Evolutionary conservation across 2,113 vertebrate species (phyloP), one percentile per base, ranked within the genome.

Genomic region (Hydrochoerus hydrochaeris): DNA sequence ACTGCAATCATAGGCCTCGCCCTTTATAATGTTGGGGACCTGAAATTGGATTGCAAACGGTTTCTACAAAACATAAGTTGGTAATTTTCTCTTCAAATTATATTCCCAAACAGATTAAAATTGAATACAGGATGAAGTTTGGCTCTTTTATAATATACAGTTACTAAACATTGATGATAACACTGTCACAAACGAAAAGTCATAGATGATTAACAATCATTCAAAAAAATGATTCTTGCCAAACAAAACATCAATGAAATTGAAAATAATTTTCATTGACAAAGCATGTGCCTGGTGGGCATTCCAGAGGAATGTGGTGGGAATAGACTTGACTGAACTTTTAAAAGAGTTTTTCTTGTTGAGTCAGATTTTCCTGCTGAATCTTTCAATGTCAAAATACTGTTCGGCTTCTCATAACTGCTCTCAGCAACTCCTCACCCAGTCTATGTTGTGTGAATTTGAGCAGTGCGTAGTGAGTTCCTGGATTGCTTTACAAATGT

Each of bases 231-330:
- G 30, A 78, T 88, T 90, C 95, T 84, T 88, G 95, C 95, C 96
- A 97, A 98, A 94, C 63, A 96, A 97, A 97, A 97, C 90, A 97
- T 95, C 94, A 95, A 83, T 90, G 96, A 95, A 78, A 83, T 92
- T 90, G 92, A 96, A 96, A 98, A 95, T 85, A 96, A 94, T 95
- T 96, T 92, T 93, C 95, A 97, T 92, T 88, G 90, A 97, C 95
- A 96, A 97, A 94, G 93, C 82, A 57, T 95, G 92, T 97, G 97
- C 96, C 95, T 95, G 46, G 90, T 94, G 85, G 95, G 93, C 77
- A 75, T 97, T 97, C 87, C 44, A 88, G 54, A 97, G 90, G 95
- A 96, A 97, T 91, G 95, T 54, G 90, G 95, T 92, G 88, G 60
- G 84, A 93, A 95, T 83, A 93, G 95, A 96, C 95, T 94, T 97